Evolutionary conservation across 2,797 vertebrate species (phyloP), one percentile per base, ranked within the genome.

Genomic region (Phaenicophaeus curvirostris): DNA sequence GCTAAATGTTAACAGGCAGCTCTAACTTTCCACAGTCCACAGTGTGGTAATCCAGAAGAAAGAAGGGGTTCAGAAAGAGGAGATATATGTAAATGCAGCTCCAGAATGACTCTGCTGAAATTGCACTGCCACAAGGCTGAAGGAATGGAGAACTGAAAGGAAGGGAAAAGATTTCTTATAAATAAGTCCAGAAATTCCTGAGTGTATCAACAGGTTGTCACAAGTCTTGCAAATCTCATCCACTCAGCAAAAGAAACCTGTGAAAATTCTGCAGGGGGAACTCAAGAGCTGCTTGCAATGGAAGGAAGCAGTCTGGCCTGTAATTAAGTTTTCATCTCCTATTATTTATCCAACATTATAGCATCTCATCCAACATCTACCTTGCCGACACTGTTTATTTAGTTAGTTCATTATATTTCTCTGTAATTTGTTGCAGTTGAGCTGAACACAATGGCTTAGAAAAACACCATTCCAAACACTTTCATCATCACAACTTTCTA

Each of bases 281-380:
- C 92, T 96, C 92, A 89, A 93, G 94, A 92, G 75, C 90, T 94
- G 67, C 80, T 90, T 86, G 73, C 63, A 74, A 41, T 91, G 80
- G 83, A 93, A 91, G 85, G 50, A 95, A 91, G 62, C 59, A 61
- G 82, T 95, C 83, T 88, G 87, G 57, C 48, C 87, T 94, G 58
- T 96, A 96, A 95, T 96, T 97, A 96, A 96, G 86, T 93, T 97
- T 97, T 97, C 95, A 96, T 93, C 96, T 96, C 89, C 91, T 93
- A 65, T 93, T 96, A 97, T 94, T 97, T 96, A 86, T 88, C 87
- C 85, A 71, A 69, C 85, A 94, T 82, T 92, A 82, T 37, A 88
- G 69, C 85, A 94, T 93, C 91, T 93, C 89, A 67, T 95, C 92
- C 85, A 94, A 57, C 93, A 94, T 92, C 89, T 95, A 97, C 95